Conservation (phyloP, 2,113 vertebrate genomes). For the Ceuthmochares aereus region DNA sequence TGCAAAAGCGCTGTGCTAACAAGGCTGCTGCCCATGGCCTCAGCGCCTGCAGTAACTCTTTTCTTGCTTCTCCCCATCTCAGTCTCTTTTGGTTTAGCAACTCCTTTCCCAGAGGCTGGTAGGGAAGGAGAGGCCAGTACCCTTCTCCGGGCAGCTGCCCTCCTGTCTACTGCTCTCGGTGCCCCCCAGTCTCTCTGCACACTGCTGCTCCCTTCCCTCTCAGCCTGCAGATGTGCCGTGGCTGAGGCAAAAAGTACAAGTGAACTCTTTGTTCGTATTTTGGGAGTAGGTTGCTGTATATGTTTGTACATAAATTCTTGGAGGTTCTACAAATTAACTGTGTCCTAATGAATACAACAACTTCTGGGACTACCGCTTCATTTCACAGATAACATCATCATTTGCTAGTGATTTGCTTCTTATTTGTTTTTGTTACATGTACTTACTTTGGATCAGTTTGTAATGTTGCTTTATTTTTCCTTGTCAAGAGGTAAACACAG, state of each 20-base stretch:
- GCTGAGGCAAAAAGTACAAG: background rate
- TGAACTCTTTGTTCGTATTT: background rate
- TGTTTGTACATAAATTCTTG: background rate
- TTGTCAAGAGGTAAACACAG: background rate
- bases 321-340: background rate
- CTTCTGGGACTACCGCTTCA: background rate
- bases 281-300: background rate
- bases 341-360: background rate
- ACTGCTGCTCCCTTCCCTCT: background rate
- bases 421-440: background rate
- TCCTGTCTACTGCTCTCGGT: background rate
- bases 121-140: background rate
- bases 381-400: background rate
- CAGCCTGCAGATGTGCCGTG: fast-evolving
- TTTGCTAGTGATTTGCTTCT: background rate
- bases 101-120: background rate
- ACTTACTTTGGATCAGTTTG: background rate
- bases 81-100: background rate
- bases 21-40: background rate
- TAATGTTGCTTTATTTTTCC: background rate
- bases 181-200: background rate
- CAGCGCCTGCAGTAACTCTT: background rate
- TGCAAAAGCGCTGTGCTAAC: background rate
- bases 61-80: background rate
- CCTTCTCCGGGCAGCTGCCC: background rate